phyloP scores from a whole-genome alignment of 2,113 vertebrate genomes.

The Ailuropoda melanoleuca region DNA sequence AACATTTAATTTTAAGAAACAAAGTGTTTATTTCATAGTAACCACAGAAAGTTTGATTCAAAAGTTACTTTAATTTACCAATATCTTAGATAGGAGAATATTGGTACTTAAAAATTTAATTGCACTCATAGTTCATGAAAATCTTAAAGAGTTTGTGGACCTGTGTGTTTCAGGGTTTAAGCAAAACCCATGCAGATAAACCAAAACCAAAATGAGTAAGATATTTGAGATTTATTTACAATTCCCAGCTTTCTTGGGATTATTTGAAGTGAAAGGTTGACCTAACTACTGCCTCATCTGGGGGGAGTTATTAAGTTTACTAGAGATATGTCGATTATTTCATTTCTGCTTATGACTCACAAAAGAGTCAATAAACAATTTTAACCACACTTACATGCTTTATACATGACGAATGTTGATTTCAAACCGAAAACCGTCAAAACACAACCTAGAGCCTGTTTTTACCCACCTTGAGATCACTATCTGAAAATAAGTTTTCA shows the following conservation, averaged over 20 bases:
- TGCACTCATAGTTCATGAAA: not conserved
- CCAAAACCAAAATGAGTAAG: not conserved
- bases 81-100: not conserved
- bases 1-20: not conserved
- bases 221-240: constrained; percentile 8
- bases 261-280: constrained; percentile 6
- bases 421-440: constrained; percentile 46
- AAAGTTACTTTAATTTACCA: not conserved
- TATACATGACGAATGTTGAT: constrained; percentile 24
- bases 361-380: constrained; percentile 14
- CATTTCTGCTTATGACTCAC: constrained; percentile 17
- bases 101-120: constrained; percentile 23
- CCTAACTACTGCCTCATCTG: not conserved
- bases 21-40: not conserved
- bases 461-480: not conserved
- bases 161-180: not conserved
- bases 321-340: not conserved
- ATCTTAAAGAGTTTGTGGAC: not conserved
- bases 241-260: not conserved
- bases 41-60: not conserved
- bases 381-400: not conserved
- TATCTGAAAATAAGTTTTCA: constrained; percentile 26
- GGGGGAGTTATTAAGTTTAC: not conserved
- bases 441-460: not conserved
- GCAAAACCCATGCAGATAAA: constrained; percentile 6